These are phyloP conservation scores for Centropyge bicolor DNA, from an alignment of 2,797 vertebrate species.

Conservation along the genomic window DNA sequence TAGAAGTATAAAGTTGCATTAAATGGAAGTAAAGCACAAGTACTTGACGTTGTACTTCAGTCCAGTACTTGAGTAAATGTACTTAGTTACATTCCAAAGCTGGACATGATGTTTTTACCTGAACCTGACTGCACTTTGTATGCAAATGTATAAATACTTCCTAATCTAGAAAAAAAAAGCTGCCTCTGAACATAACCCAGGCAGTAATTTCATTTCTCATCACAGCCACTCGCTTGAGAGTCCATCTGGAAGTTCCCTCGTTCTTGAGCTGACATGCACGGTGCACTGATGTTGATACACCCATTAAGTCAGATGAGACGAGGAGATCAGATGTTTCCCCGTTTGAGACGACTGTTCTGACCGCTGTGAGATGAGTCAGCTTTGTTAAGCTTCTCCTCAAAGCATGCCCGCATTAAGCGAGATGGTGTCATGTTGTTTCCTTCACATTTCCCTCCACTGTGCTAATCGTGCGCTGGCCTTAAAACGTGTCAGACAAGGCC, in stretches of 20 bases:
- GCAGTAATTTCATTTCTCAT: background rate
- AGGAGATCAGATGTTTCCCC: conserved; percentile 4
- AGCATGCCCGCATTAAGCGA: background rate
- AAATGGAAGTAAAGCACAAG: background rate
- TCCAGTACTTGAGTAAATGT: background rate
- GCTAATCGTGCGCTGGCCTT: conserved; percentile 2
- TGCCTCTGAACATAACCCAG: background rate
- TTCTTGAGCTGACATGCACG: background rate
- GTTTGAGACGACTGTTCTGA: background rate
- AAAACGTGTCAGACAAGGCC: background rate
- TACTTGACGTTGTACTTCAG: background rate
- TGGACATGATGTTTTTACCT: background rate
- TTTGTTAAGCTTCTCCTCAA: background rate
- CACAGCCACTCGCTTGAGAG: background rate
- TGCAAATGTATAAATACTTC: background rate
- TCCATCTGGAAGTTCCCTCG: background rate
- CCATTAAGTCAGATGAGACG: conserved; percentile 20
- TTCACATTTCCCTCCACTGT: background rate
- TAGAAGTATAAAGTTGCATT: background rate
- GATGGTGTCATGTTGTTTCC: conserved; percentile 13
- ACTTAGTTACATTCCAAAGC: background rate
- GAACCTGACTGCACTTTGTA: background rate
- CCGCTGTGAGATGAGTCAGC: background rate
- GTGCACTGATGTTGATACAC: conserved; percentile 16
- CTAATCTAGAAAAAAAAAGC: background rate